Evolutionary conservation across 1,140 invertebrate species (phyloP).

Genomic region (Phenacoccus solenopsis): DNA sequence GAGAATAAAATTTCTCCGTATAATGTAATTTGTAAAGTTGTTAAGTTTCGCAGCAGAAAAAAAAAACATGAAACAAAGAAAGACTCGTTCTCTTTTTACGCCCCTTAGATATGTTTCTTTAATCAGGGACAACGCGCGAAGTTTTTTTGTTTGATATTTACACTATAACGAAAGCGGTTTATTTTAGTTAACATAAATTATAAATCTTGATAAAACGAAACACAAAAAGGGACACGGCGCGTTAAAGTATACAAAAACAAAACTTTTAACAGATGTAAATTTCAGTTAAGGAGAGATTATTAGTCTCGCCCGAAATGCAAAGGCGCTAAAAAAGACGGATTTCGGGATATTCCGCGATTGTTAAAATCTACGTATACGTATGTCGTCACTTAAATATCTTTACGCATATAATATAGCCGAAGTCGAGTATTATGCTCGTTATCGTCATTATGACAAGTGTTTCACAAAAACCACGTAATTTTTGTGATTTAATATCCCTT

Average conservation of each 20-base stretch:
- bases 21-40: background rate
- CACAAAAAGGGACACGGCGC: background rate
- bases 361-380: too few species aligned
- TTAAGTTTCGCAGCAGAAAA: background rate
- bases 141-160: slow-evolving; percentile 3
- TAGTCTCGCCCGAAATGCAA: too few species aligned
- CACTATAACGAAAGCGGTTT: slow-evolving; percentile 1
- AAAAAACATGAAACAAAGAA: too few species aligned
- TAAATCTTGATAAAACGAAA: background rate
- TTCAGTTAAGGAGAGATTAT: background rate
- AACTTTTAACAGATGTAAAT: slow-evolving; percentile 3
- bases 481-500: too few species aligned
- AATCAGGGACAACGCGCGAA: background rate
- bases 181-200: slow-evolving; percentile 4
- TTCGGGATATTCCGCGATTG: too few species aligned
- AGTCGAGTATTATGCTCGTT: too few species aligned
- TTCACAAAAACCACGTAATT: too few species aligned
- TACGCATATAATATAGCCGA: too few species aligned
- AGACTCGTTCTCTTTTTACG: background rate
- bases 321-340: background rate
- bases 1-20: background rate
- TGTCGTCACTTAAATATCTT: too few species aligned
- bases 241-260: background rate
- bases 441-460: too few species aligned
- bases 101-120: background rate